Evolutionary conservation across 2,888 invertebrate genomes (phyloP), one percentile per base, ranked within the genome.

Genomic region (Autographa pulchrina): DNA sequence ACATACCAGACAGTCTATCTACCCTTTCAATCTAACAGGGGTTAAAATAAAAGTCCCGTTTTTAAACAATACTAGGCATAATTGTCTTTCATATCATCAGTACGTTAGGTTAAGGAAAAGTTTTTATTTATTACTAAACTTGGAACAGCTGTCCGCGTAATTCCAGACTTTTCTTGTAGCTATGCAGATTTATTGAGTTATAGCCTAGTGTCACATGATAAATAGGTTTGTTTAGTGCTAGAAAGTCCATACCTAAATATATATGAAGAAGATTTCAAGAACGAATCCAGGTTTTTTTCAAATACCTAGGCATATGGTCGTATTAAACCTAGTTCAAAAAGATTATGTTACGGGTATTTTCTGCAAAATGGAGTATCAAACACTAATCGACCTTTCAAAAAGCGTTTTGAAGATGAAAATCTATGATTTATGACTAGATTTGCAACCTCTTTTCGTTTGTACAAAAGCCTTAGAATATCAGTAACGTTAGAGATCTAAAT

Each of bases 91-190:
- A 64, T 68, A 64, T 65, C 69, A 74, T 79, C 67, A 71, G 67
- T 58, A 65, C n/a, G 35, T 48, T 38, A 38, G 43, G 64, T 35
- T 56, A 43, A 70, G 61, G n/a, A 56, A 58, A 82, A 82, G 74
- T 84, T 81, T 78, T 76, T 82, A 82, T 82, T 84, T 82, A 82
- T 82, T 66, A 60, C 72, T 38, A 78, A 82, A 82, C 77, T 82
- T 84, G n/a, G 2, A 74, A 74, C 76, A 76, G 63, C 72, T 80
- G 83, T 70, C 41, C 67, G 67, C 74, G 61, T 62, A 74, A 72
- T 84, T 74, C 63, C 14, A 70, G 67, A 18, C 32, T 48, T 68
- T 56, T 52, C 62, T 62, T 70, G 31, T 68, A 75, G 52, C 20
- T 1, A 18, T n/a, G 48, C 48, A 48, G 48, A 48, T 48, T n/a